phyloP scores from a whole-genome alignment of 1,140 invertebrate species.

The Nasonia giraulti region DNA sequence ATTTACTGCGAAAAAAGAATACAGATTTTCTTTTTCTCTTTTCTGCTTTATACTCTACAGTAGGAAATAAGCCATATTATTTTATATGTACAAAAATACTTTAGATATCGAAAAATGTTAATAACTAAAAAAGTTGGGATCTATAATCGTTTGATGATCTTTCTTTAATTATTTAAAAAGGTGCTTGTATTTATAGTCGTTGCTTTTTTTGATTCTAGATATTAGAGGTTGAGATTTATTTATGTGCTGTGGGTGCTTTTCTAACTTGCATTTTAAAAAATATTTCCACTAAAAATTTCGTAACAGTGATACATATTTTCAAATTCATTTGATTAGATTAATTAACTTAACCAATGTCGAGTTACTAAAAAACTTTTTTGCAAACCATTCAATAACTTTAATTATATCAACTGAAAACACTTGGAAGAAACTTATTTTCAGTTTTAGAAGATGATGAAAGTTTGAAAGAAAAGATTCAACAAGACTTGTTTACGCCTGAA shows the following conservation, averaged over 20 bases:
- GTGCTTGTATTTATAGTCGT: constrained; percentile 35
- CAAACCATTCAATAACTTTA: neutral
- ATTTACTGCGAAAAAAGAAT: constrained; percentile 25
- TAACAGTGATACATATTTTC: neutral
- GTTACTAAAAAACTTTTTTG: too few relatives aligned
- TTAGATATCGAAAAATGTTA: constrained; percentile 13
- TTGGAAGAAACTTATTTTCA: neutral
- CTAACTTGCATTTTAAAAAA: constrained; percentile 26
- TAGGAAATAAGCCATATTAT: neutral
- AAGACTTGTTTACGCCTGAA: neutral
- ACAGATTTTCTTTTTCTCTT: neutral
- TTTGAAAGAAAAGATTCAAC: neutral
- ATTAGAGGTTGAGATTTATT: neutral
- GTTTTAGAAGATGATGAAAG: neutral
- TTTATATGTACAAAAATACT: neutral
- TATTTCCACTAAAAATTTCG: neutral
- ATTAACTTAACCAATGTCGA: neutral
- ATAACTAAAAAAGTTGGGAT: neutral
- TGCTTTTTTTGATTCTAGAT: neutral
- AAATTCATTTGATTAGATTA: neutral
- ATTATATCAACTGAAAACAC: neutral
- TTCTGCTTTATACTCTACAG: constrained; percentile 9
- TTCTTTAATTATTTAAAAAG: neutral
- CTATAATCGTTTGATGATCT: constrained; percentile 1
- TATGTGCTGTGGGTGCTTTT: constrained; percentile 7